Evolutionary conservation across 2,797 vertebrate genomes (phyloP).

Genomic region (Semaprochilodus insignis): DNA sequence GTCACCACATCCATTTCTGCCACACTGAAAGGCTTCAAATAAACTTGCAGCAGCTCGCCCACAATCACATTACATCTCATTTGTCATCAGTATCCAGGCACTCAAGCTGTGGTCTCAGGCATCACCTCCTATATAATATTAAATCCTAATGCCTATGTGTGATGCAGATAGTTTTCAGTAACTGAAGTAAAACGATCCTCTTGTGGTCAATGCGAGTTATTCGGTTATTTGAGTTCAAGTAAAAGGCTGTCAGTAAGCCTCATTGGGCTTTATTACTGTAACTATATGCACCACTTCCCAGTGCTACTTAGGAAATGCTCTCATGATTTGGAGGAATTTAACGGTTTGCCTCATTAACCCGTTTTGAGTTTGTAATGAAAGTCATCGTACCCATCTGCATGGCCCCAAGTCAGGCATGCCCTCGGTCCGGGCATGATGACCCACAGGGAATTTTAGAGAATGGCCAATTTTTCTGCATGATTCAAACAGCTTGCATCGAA

Average conservation of each 20-base stretch:
- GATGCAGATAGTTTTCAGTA: constrained; percentile 26
- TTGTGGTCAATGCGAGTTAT: constrained; percentile 34
- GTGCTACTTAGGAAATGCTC: not conserved
- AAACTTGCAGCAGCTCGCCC: constrained; percentile 43
- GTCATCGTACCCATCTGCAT: not conserved
- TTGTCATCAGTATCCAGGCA: constrained; percentile 40
- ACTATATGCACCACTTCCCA: not conserved
- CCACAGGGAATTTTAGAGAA: not conserved
- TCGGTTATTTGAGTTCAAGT: constrained; percentile 26
- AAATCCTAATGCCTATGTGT: not conserved
- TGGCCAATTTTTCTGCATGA: not conserved
- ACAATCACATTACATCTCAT: constrained; percentile 53
- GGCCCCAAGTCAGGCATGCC: not conserved
- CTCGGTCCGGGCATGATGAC: not conserved
- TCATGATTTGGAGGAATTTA: constrained; percentile 13
- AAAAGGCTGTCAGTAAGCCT: constrained; percentile 25
- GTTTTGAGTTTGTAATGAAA: constrained; percentile 25
- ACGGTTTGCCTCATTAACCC: not conserved
- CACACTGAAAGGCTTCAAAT: constrained; percentile 44
- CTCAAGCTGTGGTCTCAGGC: constrained; percentile 21
- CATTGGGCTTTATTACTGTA: constrained; percentile 26
- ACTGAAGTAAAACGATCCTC: constrained; percentile 9
- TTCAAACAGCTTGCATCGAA: not conserved
- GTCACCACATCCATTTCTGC: constrained; percentile 38
- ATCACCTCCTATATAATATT: constrained; percentile 28